Evolutionary conservation across 2,888 invertebrate genomes (phyloP), one percentile per base, ranked within the genome.

Genomic region (Lymantria monacha): DNA sequence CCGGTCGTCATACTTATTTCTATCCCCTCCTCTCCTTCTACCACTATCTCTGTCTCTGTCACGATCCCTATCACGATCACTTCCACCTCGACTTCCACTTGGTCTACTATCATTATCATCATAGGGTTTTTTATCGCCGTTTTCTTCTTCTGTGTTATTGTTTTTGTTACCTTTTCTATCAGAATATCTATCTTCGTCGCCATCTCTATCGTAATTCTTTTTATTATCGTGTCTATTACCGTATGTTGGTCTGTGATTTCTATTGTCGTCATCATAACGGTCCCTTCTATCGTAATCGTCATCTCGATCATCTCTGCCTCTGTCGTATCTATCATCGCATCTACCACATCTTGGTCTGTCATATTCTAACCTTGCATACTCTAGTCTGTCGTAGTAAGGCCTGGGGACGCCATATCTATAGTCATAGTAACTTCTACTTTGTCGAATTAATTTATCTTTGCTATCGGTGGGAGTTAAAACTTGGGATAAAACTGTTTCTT

Each of bases 361-460:
- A 59, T 78, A 67, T 15, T 64, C 70, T 41, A 66, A 55, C 61
- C 74, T 56, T 9, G 72, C 73, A 46, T 74, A 74, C 12, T 63
- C 67, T 53, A 76, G 51, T 47, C 87, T 71, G n/a, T 83, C 86
- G 55, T 81, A 81, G 0, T 61, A 13, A 0, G 85, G 86, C 42
- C 83, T 70, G 0, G 68, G 68, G n/a, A 55, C 54, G 33, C 81
- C 81, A 59, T 85, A 87, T 52, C 85, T 72, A 22, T 81, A 83
- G 61, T 84, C 82, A 48, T 89, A 87, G 63, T 88, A 90, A 51
- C 89, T 87, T 30, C 87, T 77, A 30, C 81, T 79, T 55, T 83
- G 84, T 0, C 90, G 70, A 9, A 72, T 79, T n/a, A 80, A 57
- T 37, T 76, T 79, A 7, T 74, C 71, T 3, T 61, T 59, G 11